These are phyloP conservation scores for Poicephalus gulielmi DNA, from an alignment of 2,113 vertebrate genomes.

Conservation along the genomic window DNA sequence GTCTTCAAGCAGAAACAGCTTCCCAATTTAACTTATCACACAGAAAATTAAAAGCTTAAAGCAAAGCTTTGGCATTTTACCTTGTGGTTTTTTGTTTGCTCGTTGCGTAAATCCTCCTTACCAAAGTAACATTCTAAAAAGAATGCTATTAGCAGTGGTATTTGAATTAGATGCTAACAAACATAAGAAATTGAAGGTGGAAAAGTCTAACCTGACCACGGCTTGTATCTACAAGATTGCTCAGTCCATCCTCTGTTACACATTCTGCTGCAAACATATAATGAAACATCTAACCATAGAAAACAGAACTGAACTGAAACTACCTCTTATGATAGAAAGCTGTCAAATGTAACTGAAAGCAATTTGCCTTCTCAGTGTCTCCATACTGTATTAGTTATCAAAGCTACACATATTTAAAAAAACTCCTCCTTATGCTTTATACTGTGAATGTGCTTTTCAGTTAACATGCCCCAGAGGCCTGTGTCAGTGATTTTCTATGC, in stretches of 20 bases:
- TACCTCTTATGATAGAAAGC: not conserved
- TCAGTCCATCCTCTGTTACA: not conserved
- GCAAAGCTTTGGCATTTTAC: not conserved
- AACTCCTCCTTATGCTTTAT: not conserved
- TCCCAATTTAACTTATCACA: not conserved
- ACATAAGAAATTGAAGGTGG: not conserved
- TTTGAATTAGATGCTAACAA: not conserved
- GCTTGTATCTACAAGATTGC: not conserved
- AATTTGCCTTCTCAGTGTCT: not conserved
- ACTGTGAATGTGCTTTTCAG: accelerated
- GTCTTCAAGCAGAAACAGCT: not conserved
- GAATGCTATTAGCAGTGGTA: not conserved
- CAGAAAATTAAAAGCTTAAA: not conserved
- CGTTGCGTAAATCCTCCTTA: not conserved
- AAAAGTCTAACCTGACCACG: not conserved
- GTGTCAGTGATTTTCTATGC: accelerated
- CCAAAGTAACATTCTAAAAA: not conserved
- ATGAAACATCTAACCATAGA: not conserved
- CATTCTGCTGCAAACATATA: not conserved
- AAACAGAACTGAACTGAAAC: not conserved
- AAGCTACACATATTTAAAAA: not conserved
- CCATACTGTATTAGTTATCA: not conserved
- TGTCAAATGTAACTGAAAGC: not conserved
- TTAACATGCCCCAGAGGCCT: not conserved
- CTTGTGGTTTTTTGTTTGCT: not conserved